Base-by-base conservation (phyloP, 2,888 invertebrate genomes). In the Sphaeridia pumilis region DNA sequence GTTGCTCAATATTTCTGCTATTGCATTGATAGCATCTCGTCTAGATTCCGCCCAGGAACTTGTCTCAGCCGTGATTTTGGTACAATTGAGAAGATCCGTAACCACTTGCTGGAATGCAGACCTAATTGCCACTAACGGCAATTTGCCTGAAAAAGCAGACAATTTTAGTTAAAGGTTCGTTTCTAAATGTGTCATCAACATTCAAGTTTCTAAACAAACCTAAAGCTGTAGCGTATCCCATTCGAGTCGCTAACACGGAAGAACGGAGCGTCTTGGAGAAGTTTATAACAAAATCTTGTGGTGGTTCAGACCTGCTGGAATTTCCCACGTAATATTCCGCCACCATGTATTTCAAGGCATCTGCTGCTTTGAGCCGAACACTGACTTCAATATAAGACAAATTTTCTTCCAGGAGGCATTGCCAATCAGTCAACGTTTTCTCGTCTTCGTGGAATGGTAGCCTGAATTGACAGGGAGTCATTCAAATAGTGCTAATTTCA, bases 21-120 rank as follows among this genome's bases (percentile, higher is more conserved):
- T 69, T 0, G 89, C 85, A 55, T 81, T 78, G 0, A 89, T 75
- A 4, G 86, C 83, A 71, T 89, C 87, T 46, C 85, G 78, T 28
- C 93, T 75, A n/a, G 84, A 80, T 69, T 93, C 90, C 1, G 89
- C 88, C 90, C 90, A 92, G 63, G 83, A 82, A 28, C 73, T 70
- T 7, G 83, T 81, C 0, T 69, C 69, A 10, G 77, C 76, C 0
- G 78, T 78, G 51, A 83, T 78, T 57, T 71, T 72, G 0, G 79
- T 74, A 56, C 83, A 80, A 5, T 74, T 70, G 47, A 83, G 79
- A 4, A 88, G 73, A 0, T 79, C 76, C n/a, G 73, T 69, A 17
- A 87, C 70, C 14, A 83, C 75, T 2, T 74, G 67, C 3, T 72
- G 67, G 2, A 81, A 71, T 60, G 80, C 75, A 57, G 81, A 80